Conservation (phyloP, 2,888 invertebrate genomes). For the Dasypolia templi region DNA sequence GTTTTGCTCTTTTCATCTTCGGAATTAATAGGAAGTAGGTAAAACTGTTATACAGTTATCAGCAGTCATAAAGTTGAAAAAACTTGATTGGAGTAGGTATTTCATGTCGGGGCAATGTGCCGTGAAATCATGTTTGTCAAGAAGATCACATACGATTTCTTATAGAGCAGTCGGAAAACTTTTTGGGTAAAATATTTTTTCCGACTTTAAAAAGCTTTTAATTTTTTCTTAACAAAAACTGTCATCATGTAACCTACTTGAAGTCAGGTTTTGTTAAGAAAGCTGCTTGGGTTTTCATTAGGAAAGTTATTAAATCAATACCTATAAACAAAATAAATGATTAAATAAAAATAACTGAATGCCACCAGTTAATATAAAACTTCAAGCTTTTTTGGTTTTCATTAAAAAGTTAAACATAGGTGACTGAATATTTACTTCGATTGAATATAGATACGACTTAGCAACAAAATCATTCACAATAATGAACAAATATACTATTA, state of each 20-base stretch:
- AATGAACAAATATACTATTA: not conserved
- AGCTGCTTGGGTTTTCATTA: not conserved
- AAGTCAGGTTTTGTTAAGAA: no score
- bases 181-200: not conserved
- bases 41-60: not conserved
- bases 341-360: no score
- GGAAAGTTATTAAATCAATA: no score
- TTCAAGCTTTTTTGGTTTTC: no score
- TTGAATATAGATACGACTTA: not conserved
- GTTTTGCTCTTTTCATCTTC: not conserved
- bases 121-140: not conserved
- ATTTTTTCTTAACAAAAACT: not conserved
- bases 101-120: not conserved
- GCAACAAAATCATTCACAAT: not conserved
- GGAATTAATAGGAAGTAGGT: not conserved
- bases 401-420: not conserved
- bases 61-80: not conserved
- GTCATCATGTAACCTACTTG: no score
- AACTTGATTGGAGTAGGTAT: not conserved
- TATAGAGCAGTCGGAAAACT: not conserved
- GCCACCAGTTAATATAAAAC: no score
- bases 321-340: no score
- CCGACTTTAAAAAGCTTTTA: not conserved
- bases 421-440: not conserved
- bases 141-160: not conserved